Percentiles rank a stretch among this genome's conserved stretches.
These are phyloP conservation scores for Crioceris asparagi DNA, from an alignment of 2,888 invertebrate species.

Conservation along the genomic window DNA sequence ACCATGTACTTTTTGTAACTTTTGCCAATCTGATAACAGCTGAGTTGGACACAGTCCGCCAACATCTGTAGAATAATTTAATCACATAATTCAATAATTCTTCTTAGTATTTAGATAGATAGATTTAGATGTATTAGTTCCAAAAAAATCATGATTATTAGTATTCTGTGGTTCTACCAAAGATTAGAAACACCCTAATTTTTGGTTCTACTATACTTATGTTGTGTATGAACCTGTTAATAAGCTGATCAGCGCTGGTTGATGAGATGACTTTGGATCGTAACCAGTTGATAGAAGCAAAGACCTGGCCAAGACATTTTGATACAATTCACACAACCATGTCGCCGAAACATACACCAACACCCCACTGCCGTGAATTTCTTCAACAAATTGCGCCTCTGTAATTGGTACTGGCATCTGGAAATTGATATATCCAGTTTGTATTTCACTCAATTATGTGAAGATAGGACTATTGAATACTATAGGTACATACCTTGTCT, in stretches of 20 bases:
- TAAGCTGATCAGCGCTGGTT: slow-evolving; percentile 60
- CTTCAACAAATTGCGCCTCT: slow-evolving; percentile 84
- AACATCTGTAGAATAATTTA: slow-evolving; percentile 48
- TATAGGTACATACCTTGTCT: slow-evolving; percentile 36
- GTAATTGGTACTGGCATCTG: slow-evolving; percentile 46
- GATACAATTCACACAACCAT: slow-evolving; percentile 89
- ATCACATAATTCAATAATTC: not conserved
- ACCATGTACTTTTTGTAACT: slow-evolving; percentile 63
- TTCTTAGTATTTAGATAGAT: too few relatives aligned
- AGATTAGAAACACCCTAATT: too few relatives aligned
- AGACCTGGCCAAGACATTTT: slow-evolving; percentile 67
- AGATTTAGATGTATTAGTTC: too few relatives aligned
- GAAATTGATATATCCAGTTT: not conserved
- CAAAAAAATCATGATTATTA: too few relatives aligned
- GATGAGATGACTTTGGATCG: slow-evolving; percentile 44
- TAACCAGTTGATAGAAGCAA: slow-evolving; percentile 59
- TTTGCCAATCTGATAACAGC: slow-evolving; percentile 77
- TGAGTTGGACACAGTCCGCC: slow-evolving; percentile 77
- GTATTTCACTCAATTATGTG: not conserved
- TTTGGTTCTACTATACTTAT: too few relatives aligned
- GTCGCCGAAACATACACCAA: slow-evolving; percentile 86
- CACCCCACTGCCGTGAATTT: slow-evolving; percentile 85
- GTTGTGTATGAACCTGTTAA: slow-evolving; percentile 70
- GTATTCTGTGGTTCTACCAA: too few relatives aligned
- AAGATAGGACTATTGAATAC: not conserved